phyloP scores from a whole-genome alignment of 2,113 vertebrate genomes.

The Sinocyclocheilus anshuiensis region DNA sequence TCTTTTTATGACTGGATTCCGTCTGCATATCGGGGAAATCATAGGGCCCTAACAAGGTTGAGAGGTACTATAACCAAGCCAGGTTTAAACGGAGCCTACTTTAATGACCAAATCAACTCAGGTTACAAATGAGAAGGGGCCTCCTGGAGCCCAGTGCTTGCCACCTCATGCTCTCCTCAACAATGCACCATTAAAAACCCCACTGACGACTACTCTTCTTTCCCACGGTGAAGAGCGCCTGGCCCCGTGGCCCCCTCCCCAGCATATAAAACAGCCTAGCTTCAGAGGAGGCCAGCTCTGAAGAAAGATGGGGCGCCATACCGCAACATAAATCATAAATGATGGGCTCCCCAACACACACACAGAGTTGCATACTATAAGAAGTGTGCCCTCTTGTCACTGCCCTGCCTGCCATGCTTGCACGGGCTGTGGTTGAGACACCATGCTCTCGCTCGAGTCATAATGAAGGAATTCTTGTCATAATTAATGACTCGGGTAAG shows the following conservation, averaged over 20 bases:
- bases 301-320: constrained; percentile 64
- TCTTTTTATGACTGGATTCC: no score
- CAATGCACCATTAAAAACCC: constrained; percentile 59
- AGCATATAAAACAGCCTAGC: constrained; percentile 49
- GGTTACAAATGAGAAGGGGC: constrained; percentile 49
- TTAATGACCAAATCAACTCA: constrained; percentile 54
- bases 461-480: constrained; percentile 24
- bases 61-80: constrained; percentile 49
- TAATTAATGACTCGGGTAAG: constrained; percentile 65
- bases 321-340: constrained; percentile 52
- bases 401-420: constrained; percentile 63
- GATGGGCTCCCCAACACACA: not conserved
- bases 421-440: constrained; percentile 58
- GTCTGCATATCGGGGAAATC: no score
- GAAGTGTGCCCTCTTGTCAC: constrained; percentile 56
- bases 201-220: constrained; percentile 56
- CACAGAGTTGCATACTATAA: constrained; percentile 45
- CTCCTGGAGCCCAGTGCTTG: constrained; percentile 35
- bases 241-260: constrained; percentile 57
- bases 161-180: constrained; percentile 50
- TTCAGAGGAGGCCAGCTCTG: constrained; percentile 60
- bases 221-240: constrained; percentile 65
- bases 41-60: not conserved
- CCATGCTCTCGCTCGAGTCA: no score
- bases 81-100: constrained; percentile 26